Percentiles rank a stretch among this genome's conserved stretches.
These are phyloP conservation scores for Dendrolimus punctatus DNA, from an alignment of 1,140 invertebrate genomes.

Conservation along the genomic window DNA sequence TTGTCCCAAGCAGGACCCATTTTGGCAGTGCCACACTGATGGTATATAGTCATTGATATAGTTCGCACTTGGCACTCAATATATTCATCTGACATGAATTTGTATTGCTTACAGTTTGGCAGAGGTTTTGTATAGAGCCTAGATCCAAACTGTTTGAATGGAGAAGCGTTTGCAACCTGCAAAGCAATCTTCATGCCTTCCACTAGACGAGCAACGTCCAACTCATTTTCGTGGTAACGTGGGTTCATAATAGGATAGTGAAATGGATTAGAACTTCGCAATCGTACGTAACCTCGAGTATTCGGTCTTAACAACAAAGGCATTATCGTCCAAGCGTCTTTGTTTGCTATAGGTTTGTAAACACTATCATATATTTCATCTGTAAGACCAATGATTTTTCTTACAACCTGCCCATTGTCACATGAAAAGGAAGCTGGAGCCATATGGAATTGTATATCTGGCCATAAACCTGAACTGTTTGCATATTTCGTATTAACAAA, in stretches of 20 bases:
- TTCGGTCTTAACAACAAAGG: constrained; percentile 85
- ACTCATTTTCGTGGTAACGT: constrained; percentile 87
- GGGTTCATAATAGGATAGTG: constrained; percentile 90
- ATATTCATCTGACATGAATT: constrained; percentile 84
- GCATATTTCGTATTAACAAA: constrained; percentile 89
- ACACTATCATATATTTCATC: constrained; percentile 86
- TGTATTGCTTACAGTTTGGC: constrained; percentile 83
- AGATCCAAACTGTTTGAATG: constrained; percentile 87
- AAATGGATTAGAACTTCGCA: constrained; percentile 86
- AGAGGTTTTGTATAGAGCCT: constrained; percentile 81
- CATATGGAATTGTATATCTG: constrained; percentile 91
- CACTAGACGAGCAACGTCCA: constrained; percentile 83
- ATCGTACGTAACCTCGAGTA: constrained; percentile 83
- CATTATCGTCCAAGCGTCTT: constrained; percentile 88
- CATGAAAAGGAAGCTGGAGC: constrained; percentile 88
- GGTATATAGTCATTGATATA: constrained; percentile 90
- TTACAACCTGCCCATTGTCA: constrained; percentile 81
- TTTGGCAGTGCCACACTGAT: constrained; percentile 85
- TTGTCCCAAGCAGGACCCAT: constrained; percentile 86
- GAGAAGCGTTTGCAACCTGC: constrained; percentile 79
- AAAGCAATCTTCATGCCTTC: constrained; percentile 87
- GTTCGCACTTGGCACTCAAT: constrained; percentile 90
- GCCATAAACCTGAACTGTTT: constrained; percentile 80
- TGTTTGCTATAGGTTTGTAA: constrained; percentile 82
- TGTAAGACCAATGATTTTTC: constrained; percentile 86